phyloP scores from a whole-genome alignment of 1,140 invertebrate genomes.

The Parasteatoda tepidariorum region DNA sequence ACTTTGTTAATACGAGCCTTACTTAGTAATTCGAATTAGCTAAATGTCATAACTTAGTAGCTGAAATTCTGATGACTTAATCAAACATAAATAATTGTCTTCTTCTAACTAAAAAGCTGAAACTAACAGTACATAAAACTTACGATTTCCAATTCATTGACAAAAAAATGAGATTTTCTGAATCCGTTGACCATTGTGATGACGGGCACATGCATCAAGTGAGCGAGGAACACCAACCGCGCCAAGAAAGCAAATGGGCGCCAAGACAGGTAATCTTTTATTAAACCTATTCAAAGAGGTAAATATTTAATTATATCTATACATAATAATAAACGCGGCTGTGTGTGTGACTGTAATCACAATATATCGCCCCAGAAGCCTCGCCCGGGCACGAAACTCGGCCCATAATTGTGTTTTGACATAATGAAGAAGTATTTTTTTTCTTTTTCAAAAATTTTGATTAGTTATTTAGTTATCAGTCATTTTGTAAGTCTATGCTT shows the following conservation, averaged over 20 bases:
- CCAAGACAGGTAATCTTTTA: conserved; percentile 18
- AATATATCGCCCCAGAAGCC: too few relatives aligned
- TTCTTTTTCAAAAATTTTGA: too few relatives aligned
- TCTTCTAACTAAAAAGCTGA: neutral
- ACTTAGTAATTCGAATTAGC: neutral
- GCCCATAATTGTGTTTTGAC: too few relatives aligned
- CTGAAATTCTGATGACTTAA: neutral
- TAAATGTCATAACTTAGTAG: neutral
- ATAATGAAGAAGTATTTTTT: too few relatives aligned
- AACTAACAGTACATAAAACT: neutral
- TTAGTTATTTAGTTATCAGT: too few relatives aligned
- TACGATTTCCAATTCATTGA: conserved; percentile 29
- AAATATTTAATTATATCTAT: too few relatives aligned
- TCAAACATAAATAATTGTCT: too few relatives aligned
- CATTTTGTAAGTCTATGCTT: too few relatives aligned
- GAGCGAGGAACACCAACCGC: conserved; percentile 18
- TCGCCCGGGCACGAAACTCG: too few relatives aligned
- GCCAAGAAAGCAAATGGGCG: conserved; percentile 24
- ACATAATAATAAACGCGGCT: too few relatives aligned
- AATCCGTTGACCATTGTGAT: conserved; percentile 21
- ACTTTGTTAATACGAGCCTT: neutral
- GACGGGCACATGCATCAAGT: conserved; percentile 37
- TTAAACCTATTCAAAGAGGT: neutral
- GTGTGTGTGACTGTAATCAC: too few relatives aligned
- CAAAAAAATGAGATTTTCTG: conserved; percentile 23